Conservation (phyloP, 2,888 invertebrate genomes). For the Ornithoptera priamus region DNA sequence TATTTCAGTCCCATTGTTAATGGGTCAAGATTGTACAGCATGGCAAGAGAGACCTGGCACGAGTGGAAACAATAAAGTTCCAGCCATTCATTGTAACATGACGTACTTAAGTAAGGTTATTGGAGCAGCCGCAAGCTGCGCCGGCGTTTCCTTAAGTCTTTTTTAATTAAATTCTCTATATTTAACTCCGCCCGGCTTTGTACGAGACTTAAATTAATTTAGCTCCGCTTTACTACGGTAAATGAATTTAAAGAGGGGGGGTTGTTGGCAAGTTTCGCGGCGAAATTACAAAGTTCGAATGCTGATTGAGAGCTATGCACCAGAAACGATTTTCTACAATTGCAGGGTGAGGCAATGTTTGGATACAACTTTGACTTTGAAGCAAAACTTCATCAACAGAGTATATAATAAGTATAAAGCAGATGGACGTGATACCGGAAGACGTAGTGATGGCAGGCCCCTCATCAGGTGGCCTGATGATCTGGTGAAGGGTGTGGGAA, state of each 20-base stretch:
- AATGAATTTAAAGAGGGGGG: conserved; percentile 19
- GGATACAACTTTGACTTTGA: neutral
- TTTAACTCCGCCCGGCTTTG: conserved; percentile 35
- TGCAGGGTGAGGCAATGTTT: conserved; percentile 3
- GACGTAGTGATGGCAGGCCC: too few species aligned
- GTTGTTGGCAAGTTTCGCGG: conserved; percentile 13
- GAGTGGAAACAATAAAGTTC: neutral
- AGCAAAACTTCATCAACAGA: neutral
- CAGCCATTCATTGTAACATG: conserved; percentile 8
- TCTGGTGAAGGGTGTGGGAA: too few species aligned
- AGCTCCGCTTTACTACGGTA: conserved; percentile 16
- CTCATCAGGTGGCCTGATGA: too few species aligned
- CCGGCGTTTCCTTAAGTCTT: conserved; percentile 33
- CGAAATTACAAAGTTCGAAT: conserved; percentile 19
- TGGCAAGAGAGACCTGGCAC: too few species aligned
- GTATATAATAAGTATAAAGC: too few species aligned
- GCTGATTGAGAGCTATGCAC: conserved; percentile 5
- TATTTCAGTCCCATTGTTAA: too few species aligned
- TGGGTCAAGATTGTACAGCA: too few species aligned
- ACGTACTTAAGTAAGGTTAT: conserved; percentile 4
- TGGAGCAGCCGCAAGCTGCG: conserved; percentile 17
- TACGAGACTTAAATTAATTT: conserved; percentile 27
- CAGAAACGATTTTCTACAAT: conserved; percentile 17
- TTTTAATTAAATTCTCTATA: conserved; percentile 45
- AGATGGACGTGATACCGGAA: neutral